phyloP scores from a whole-genome alignment of 2,113 vertebrate species.

The Engraulis encrasicolus region DNA sequence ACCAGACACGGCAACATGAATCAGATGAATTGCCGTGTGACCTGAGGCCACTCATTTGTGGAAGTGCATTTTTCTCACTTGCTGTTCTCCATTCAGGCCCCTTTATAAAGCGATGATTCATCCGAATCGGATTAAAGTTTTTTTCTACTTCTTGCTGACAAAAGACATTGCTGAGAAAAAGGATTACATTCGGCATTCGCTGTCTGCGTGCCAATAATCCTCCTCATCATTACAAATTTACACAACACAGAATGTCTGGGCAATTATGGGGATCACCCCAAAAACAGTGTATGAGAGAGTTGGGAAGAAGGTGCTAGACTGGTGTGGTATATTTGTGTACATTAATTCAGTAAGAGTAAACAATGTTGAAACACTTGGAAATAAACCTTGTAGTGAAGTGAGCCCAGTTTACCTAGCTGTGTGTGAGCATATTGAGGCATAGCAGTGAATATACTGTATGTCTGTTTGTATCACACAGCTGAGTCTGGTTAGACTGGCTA shows the following conservation, averaged over 20 bases:
- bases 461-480: neutral
- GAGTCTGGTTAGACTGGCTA: neutral
- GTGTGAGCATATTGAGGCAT: too few relatives aligned
- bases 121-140: neutral
- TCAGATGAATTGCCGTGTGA: neutral
- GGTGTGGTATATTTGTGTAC: too few relatives aligned
- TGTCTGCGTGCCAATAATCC: neutral
- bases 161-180: constrained; percentile 13
- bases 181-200: constrained; percentile 11
- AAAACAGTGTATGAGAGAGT: neutral
- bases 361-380: too few relatives aligned
- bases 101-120: constrained; percentile 19
- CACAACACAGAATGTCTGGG: constrained; percentile 9
- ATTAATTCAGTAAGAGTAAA: too few relatives aligned
- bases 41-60: neutral
- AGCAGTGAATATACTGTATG: too few relatives aligned
- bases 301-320: too few relatives aligned
- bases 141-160: neutral
- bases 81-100: neutral
- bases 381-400: too few relatives aligned
- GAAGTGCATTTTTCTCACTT: neutral
- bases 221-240: neutral
- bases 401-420: too few relatives aligned
- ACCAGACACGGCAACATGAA: neutral
- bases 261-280: neutral